Base-by-base conservation (phyloP, 1,140 invertebrate species). In the Notospermus geniculatus region DNA sequence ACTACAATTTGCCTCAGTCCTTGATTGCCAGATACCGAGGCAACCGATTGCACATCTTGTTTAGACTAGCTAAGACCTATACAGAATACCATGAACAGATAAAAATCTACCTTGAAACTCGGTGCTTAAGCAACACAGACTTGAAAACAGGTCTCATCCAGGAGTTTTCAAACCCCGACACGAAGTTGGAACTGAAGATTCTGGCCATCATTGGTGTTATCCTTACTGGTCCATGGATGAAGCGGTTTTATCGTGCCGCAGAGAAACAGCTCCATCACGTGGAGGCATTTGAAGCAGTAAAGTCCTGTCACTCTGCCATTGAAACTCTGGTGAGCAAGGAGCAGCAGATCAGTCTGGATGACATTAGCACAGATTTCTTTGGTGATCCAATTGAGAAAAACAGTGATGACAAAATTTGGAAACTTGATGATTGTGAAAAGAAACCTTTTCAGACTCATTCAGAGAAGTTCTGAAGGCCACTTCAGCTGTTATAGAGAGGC, bases 41-140 rank as follows among this genome's bases (percentile, higher is more conserved):
- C 29, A 65, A 65, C 36, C 50, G 63, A 1, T 43, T 65, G 4
- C 63, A 65, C 36, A 32, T 65, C 7, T 19, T 65, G 2, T 65
- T 65, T 27, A 32, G 56, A 1, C 43, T 65, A 27, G 30, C 1
- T 55, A 59, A 54, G 2, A 45, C 15, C 7, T 62, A 19, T 5
- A 27, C 22, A 13, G 32, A 57, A 41, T 17, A 57, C n/a, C n/a
- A 52, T 27, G 25, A 19, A 52, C 4, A 4, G 4, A 22, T 52
- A 4, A 4, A 7, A 9, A 4, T 22, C 25, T 52, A 22, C n/a
- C 46, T 52, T 9, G 9, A n/a, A n/a, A 52, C 19, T 4, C 4
- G 19, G 9, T 19, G 19, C 25, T n/a, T 52, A 22, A 4, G 9
- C n/a, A 22, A 27, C n/a, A 5, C 19, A 5, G n/a, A 19, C 19